Percentiles rank a stretch among this genome's conserved stretches.
Evolutionary conservation across 1,140 invertebrate species (phyloP).

Genomic region (Habropoda laboriosa): DNA sequence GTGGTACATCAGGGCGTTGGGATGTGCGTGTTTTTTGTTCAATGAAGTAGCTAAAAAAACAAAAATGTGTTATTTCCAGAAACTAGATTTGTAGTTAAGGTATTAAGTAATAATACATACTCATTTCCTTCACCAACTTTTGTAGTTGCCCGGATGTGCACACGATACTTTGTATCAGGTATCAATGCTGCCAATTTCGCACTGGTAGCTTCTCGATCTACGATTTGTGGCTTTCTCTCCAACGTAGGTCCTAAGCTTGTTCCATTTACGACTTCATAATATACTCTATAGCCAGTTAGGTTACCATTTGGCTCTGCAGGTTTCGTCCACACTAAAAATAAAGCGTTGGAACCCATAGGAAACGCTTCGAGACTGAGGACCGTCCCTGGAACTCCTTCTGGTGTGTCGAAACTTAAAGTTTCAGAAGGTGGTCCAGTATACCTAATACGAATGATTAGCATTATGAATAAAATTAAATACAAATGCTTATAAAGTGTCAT

Average conservation of each 20-base stretch:
- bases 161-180: slow-evolving; percentile 93
- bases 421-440: slow-evolving; percentile 96
- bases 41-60: slow-evolving; percentile 86
- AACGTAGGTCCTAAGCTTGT: slow-evolving; percentile 86
- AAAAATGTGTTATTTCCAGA: slow-evolving; percentile 5
- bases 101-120: slow-evolving; percentile 75
- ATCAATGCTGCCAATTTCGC: slow-evolving; percentile 93
- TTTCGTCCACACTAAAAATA: slow-evolving; percentile 94
- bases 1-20: slow-evolving; percentile 88
- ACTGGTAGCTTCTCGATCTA: slow-evolving; percentile 87
- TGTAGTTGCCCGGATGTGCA: slow-evolving; percentile 92
- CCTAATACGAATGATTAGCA: slow-evolving; percentile 58
- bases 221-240: slow-evolving; percentile 89
- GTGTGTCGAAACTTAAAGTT: slow-evolving; percentile 91
- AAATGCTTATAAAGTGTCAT: neutral
- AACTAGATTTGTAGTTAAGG: neutral
- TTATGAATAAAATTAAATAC: neutral
- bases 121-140: slow-evolving; percentile 91
- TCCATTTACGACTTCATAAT: slow-evolving; percentile 91
- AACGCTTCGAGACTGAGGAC: slow-evolving; percentile 92
- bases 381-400: slow-evolving; percentile 96
- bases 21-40: slow-evolving; percentile 88
- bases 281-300: slow-evolving; percentile 95
- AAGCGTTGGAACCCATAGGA: slow-evolving; percentile 93
- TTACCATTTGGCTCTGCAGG: slow-evolving; percentile 96